Conservation (phyloP, 2,797 vertebrate species). For the Enteromius afrohamiltoni region DNA sequence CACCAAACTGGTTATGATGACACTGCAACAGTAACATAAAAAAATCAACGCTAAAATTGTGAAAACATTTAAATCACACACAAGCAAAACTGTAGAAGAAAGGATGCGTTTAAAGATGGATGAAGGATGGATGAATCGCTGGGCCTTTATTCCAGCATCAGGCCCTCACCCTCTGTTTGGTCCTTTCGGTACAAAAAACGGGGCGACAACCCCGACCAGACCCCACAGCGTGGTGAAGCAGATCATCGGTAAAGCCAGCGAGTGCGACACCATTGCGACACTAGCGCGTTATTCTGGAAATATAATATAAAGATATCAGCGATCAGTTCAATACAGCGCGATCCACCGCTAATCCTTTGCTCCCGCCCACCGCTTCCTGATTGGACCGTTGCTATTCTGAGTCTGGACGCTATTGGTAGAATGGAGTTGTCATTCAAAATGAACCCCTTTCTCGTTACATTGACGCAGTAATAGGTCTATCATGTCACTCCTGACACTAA, state of each 20-base stretch:
- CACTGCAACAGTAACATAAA: conserved; percentile 73
- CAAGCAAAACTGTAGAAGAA: not conserved
- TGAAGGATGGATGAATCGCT: not conserved
- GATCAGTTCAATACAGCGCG: not conserved
- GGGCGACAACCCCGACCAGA: conserved; percentile 90
- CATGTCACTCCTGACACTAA: not conserved
- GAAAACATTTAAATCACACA: not conserved
- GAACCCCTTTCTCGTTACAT: too few relatives aligned
- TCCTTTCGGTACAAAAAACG: conserved; percentile 95
- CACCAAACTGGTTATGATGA: conserved; percentile 94
- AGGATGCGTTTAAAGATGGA: not conserved
- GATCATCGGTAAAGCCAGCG: conserved; percentile 91
- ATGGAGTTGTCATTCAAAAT: not conserved
- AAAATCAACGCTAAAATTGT: not conserved
- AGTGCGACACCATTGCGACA: conserved; percentile 88
- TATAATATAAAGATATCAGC: not conserved
- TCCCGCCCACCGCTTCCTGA: conserved; percentile 2
- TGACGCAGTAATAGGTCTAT: not conserved
- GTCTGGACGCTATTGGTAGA: not conserved
- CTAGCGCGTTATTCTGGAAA: not conserved
- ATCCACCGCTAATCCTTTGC: not conserved
- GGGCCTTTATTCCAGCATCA: conserved; percentile 22
- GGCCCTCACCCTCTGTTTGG: conserved; percentile 92
- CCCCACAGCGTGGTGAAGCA: conserved; percentile 95
- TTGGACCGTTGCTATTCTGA: not conserved